Evolutionary conservation across 2,888 invertebrate genomes (phyloP).

Genomic region (Parasteatoda lunata): DNA sequence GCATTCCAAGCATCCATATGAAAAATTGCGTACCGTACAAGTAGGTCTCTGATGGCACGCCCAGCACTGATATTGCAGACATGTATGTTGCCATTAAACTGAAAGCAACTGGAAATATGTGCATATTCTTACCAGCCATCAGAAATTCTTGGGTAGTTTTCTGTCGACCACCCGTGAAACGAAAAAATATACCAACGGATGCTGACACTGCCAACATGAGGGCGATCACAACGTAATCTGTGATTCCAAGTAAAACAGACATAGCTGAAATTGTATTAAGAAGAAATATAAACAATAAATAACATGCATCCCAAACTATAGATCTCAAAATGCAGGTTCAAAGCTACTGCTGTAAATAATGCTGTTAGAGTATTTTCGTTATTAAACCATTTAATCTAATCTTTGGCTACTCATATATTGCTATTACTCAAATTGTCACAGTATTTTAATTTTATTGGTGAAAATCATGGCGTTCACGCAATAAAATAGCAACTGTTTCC

Average conservation of each 20-base stretch:
- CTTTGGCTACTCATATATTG: too few relatives aligned
- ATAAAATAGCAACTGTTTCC: too few relatives aligned
- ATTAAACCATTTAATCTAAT: too few relatives aligned
- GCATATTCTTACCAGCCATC: constrained; percentile 86
- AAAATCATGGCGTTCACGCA: too few relatives aligned
- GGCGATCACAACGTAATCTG: constrained; percentile 38
- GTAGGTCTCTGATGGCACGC: constrained; percentile 90
- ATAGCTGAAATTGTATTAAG: background rate
- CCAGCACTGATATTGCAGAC: constrained; percentile 83
- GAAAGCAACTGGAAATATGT: constrained; percentile 86
- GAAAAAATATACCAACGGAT: constrained; percentile 84
- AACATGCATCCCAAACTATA: too few relatives aligned
- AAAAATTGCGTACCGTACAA: constrained; percentile 87
- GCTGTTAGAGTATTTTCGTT: too few relatives aligned
- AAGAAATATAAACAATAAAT: too few relatives aligned
- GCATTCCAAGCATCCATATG: constrained; percentile 84
- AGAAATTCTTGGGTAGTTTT: constrained; percentile 82
- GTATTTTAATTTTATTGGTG: too few relatives aligned
- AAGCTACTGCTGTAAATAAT: too few relatives aligned
- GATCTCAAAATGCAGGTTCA: too few relatives aligned
- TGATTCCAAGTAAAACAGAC: background rate
- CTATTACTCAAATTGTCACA: too few relatives aligned
- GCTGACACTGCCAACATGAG: constrained; percentile 46
- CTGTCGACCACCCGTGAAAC: constrained; percentile 88
- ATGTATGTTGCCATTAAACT: constrained; percentile 94